Conservation (phyloP, 2,113 vertebrate genomes). For the Pterocles burchelli region DNA sequence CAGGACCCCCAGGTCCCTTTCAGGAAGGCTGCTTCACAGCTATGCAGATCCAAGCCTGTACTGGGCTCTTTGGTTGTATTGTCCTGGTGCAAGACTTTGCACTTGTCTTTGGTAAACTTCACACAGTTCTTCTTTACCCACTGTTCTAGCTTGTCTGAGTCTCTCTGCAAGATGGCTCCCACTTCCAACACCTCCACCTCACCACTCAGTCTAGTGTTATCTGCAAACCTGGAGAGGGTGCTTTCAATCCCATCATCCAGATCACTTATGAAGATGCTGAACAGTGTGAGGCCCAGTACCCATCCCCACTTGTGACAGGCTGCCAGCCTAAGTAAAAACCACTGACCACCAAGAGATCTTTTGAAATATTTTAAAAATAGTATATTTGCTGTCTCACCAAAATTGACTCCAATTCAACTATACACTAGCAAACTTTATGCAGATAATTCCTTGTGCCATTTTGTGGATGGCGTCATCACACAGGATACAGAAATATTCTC, state of each 20-base stretch:
- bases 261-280: neutral
- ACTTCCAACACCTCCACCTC: neutral
- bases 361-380: neutral
- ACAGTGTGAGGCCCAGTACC: neutral
- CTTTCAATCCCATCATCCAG: neutral
- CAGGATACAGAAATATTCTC: neutral
- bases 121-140: neutral
- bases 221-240: neutral
- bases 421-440: neutral
- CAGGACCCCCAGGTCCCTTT: neutral
- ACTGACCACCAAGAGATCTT: neutral
- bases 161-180: neutral
- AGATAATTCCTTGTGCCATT: neutral
- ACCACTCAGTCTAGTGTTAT: neutral
- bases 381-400: neutral
- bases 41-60: neutral
- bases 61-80: accelerated
- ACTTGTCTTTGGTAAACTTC: neutral
- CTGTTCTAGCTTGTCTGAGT: neutral
- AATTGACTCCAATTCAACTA: neutral
- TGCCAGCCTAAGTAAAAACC: neutral
- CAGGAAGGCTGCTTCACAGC: neutral
- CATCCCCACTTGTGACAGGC: neutral
- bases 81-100: neutral
- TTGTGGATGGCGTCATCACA: neutral